Base-by-base conservation (phyloP, 2,888 invertebrate genomes). In the Druceiella hillmani region DNA sequence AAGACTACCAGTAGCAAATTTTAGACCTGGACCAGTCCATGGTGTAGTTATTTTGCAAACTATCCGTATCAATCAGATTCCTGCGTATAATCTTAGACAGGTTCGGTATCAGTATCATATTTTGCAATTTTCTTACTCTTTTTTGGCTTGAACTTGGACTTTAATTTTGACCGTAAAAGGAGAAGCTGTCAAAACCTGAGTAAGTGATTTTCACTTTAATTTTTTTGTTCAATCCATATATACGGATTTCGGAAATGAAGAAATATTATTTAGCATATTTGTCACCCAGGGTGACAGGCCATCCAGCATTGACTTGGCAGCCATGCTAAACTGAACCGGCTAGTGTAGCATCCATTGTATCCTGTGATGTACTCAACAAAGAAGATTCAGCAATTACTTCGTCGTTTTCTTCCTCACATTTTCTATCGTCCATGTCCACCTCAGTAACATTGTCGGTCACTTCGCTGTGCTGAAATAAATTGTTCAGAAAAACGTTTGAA, bases 401-500 rank as follows among this genome's bases (percentile, higher is more conserved):
- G 20, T 25, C 15, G 29, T 37, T 28, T 3, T 2, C 11, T 16
- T 38, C 37, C 31, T 30, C 36, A 7, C 10, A 15, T 22, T 10
- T 17, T 9, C 13, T 9, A 11, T 38, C 26, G 11, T 40, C 36
- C 9, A 14, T 16, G 10, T n/a, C 25, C 22, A 22, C 32, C n/a
- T 31, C 24, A 26, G 15, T 30, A 25, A 26, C 37, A 20, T 22
- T 26, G 25, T 37, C 30, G 14, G 34, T 41, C 1, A 33, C 31
- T 20, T 29, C 29, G 22, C 32, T 27, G 7, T 33, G 44, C 5
- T 32, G n/a, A 26, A 34, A 38, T 28, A 41, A 12, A 17, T 31
- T 11, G 20, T 41, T 38, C n/a, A 38, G 12, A 16, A 41, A 44
- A 15, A 38, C 26, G 12, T 20, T 6, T 20, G n/a, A 7, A 7